Conservation (phyloP, 1,140 invertebrate genomes). For the Penaeus chinensis region DNA sequence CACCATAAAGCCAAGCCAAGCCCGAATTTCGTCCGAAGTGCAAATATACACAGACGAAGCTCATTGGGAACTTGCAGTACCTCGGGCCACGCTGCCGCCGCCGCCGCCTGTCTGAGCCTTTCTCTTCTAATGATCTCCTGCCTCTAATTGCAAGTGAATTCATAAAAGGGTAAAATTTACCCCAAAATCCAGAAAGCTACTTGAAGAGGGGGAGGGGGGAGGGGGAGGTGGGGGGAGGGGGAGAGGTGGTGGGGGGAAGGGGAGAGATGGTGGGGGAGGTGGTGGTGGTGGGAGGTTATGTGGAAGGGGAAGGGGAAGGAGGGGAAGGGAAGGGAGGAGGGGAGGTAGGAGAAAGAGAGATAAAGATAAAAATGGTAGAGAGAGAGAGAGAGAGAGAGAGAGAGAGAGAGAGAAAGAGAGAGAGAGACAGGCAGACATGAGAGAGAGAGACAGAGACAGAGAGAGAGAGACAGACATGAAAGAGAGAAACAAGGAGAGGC, state of each 20-base stretch:
- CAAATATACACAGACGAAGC: too few relatives aligned
- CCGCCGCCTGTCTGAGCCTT: neutral
- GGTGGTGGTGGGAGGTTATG: neutral
- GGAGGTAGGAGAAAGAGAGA: neutral
- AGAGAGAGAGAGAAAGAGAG: neutral
- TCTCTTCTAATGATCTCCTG: slow-evolving; percentile 47
- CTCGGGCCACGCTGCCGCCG: neutral
- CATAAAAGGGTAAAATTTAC: slow-evolving; percentile 52
- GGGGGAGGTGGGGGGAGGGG: slow-evolving; percentile 5
- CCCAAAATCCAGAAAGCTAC: slow-evolving; percentile 52
- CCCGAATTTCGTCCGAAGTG: too few relatives aligned
- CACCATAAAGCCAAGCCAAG: too few relatives aligned
- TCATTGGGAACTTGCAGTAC: neutral
- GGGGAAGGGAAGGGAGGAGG: neutral
- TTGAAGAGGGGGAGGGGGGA: slow-evolving; percentile 12
- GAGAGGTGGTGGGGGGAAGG: neutral
- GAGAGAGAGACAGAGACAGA: neutral
- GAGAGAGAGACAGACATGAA: neutral
- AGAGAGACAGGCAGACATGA: neutral
- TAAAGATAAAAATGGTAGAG: neutral
- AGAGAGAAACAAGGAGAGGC: neutral
- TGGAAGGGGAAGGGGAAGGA: neutral
- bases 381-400: neutral
- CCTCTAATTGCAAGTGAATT: slow-evolving; percentile 56
- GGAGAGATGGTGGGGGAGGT: neutral